phyloP scores from a whole-genome alignment of 2,888 invertebrate species.

The Plagiodera versicolora region DNA sequence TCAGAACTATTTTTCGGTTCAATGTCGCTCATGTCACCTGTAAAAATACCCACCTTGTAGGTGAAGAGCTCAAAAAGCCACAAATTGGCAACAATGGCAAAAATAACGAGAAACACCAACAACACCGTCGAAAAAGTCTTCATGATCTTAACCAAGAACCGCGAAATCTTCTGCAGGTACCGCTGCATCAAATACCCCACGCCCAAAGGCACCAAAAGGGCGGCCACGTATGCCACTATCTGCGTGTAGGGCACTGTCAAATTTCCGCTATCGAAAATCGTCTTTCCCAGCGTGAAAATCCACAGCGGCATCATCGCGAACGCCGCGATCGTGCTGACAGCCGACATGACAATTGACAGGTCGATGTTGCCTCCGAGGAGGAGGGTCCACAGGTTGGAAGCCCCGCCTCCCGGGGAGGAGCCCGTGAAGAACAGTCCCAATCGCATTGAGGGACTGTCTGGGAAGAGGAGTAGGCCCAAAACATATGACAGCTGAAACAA shows the following conservation, averaged over 20 bases:
- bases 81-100: constrained; percentile 82
- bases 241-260: constrained; percentile 76
- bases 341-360: constrained; percentile 94
- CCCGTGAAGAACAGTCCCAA: constrained; percentile 88
- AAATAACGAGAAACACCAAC: constrained; percentile 78
- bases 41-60: constrained; percentile 68
- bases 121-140: constrained; percentile 80
- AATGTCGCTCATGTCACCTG: too few species aligned
- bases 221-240: constrained; percentile 72
- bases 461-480: constrained; percentile 71
- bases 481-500: constrained; percentile 67
- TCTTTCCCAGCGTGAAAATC: constrained; percentile 81
- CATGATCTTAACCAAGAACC: constrained; percentile 73
- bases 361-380: constrained; percentile 89
- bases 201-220: constrained; percentile 74
- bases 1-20: too few species aligned
- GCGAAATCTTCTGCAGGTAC: constrained; percentile 67
- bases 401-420: constrained; percentile 87
- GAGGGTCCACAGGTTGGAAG: constrained; percentile 94
- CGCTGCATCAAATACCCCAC: constrained; percentile 70
- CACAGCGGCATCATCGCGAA: constrained; percentile 90
- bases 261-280: constrained; percentile 71
- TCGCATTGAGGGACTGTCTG: constrained; percentile 67
- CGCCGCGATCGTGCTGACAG: constrained; percentile 76
- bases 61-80: constrained; percentile 86